phyloP scores from a whole-genome alignment of 1,140 invertebrate genomes.

The Diabrotica undecimpunctata region DNA sequence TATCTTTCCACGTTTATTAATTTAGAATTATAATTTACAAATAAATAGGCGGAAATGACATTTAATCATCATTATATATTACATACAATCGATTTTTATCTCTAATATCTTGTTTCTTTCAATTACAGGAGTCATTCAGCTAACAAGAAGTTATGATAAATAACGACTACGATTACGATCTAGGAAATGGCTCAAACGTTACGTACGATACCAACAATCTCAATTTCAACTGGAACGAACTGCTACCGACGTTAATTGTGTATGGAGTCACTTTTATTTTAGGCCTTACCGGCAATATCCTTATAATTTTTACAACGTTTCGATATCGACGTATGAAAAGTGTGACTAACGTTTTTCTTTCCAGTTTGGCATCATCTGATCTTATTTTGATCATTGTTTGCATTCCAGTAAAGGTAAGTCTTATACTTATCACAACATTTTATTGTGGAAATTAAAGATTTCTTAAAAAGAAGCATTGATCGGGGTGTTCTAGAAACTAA shows the following conservation, averaged over 20 bases:
- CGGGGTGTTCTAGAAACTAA: no score
- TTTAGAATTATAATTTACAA: no score
- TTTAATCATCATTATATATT: background rate
- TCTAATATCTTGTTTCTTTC: background rate
- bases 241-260: slow-evolving; percentile 58
- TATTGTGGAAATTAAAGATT: no score
- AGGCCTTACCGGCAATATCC: slow-evolving; percentile 59
- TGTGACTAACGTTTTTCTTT: slow-evolving; percentile 69
- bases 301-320: slow-evolving; percentile 53
- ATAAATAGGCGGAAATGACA: background rate
- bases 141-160: slow-evolving; percentile 4
- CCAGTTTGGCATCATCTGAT: slow-evolving; percentile 68
- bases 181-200: background rate
- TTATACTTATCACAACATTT: no score
- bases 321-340: slow-evolving; percentile 42
- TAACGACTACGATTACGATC: slow-evolving; percentile 9
- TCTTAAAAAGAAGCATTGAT: no score
- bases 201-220: slow-evolving; percentile 41
- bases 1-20: no score
- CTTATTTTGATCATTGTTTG: slow-evolving; percentile 68
- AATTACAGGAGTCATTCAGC: background rate
- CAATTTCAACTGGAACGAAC: slow-evolving; percentile 54
- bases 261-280: slow-evolving; percentile 62
- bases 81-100: background rate
- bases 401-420: slow-evolving; percentile 56